phyloP scores from a whole-genome alignment of 2,797 vertebrate genomes.

The Netta rufina region DNA sequence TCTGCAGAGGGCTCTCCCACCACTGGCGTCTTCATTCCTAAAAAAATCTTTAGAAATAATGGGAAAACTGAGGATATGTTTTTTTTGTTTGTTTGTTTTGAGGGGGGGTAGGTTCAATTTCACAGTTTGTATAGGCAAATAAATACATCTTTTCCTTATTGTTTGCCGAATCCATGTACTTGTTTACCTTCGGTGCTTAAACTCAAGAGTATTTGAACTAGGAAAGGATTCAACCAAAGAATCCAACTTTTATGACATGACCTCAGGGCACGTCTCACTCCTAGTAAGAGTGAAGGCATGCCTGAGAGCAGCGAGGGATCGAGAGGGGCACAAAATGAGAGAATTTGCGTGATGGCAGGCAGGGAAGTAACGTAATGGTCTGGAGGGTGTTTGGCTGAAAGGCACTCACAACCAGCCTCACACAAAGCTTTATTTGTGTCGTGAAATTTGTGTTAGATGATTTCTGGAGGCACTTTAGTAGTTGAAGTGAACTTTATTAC shows the following conservation, averaged over 20 bases:
- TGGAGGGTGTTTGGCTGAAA: fast-evolving
- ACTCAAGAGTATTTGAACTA: not conserved
- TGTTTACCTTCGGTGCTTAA: not conserved
- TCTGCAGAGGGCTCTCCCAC: not conserved
- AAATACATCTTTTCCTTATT: not conserved
- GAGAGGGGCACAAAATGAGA: fast-evolving
- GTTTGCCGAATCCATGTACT: not conserved
- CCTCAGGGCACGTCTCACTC: fast-evolving
- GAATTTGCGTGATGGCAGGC: fast-evolving
- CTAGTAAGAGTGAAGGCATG: fast-evolving
- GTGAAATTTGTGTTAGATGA: fast-evolving
- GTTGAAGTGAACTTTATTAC: fast-evolving
- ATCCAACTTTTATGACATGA: not conserved
- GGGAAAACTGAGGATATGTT: not conserved
- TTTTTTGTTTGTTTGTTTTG: not conserved
- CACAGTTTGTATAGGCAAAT: not conserved
- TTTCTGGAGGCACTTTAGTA: fast-evolving
- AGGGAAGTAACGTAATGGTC: fast-evolving
- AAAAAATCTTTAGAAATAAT: not conserved
- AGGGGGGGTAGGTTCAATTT: not conserved
- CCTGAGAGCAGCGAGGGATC: fast-evolving
- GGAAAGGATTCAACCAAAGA: not conserved
- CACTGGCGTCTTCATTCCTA: not conserved
- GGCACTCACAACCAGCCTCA: not conserved
- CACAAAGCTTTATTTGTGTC: fast-evolving